Base-by-base conservation (phyloP, 2,888 invertebrate species). In the Lingula anatina region DNA sequence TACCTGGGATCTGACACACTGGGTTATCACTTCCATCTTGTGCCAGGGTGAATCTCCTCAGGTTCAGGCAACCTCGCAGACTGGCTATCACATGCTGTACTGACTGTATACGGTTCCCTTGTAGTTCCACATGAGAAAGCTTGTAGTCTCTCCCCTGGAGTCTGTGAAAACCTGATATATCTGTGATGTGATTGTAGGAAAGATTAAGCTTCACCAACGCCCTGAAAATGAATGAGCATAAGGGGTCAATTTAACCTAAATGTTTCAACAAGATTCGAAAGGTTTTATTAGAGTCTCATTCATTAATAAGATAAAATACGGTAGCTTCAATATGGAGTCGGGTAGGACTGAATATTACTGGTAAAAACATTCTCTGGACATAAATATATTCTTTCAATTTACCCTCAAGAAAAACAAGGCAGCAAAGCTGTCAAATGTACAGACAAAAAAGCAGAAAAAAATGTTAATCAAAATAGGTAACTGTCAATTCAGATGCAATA, bases 141-240 rank as follows among this genome's bases (percentile, higher is more conserved):
- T 55, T 60, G 51, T 60, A 70, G 4, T 55, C 53, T 0, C 60
- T 39, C 9, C 64, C 66, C 40, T 61, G 55, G 15, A 73, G 46
- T n/a, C 60, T 56, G n/a, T n/a, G n/a, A 26, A 75, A 60, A 1
- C 75, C 75, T 36, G 60, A 55, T n/a, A 75, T 37, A 45, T 70
- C 64, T 28, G 65, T 61, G 26, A 75, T 67, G 56, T 70, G 64
- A 49, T 75, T 75, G 56, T 71, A 73, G 42, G 72, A 71, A 24
- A 75, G 44, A 50, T 75, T 69, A 5, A 75, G 31, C 47, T 65
- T 66, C 27, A 66, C 65, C 23, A 74, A 52, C 31, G 62, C 64
- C 45, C 72, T 73, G 58, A n/a, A 62, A 60, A 49, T 31, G 31
- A 15, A 31, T 15, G 15, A 31, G 31, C 9, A 31, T 9, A 31